Conservation (phyloP, 2,888 invertebrate genomes). For the Acronicta psi region DNA sequence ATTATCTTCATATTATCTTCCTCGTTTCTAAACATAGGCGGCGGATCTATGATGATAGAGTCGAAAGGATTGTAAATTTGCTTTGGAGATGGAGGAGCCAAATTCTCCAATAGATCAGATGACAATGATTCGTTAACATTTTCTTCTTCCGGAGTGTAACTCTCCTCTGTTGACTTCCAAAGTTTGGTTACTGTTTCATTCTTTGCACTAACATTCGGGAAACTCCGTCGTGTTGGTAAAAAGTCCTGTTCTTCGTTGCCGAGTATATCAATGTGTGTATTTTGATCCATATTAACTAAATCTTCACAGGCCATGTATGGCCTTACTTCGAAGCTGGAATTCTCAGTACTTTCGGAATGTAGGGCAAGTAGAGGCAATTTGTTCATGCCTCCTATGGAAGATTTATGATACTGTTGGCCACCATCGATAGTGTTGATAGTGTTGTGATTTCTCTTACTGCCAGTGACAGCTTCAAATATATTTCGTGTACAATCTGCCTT, state of each 20-base stretch:
- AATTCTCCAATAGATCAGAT: constrained; percentile 70
- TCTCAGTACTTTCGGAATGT: constrained; percentile 90
- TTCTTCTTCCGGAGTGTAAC: constrained; percentile 66
- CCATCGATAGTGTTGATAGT: constrained; percentile 55
- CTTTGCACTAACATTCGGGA: constrained; percentile 90
- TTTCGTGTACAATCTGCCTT: constrained; percentile 82
- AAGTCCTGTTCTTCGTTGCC: constrained; percentile 76
- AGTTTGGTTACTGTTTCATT: constrained; percentile 74
- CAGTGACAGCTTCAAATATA: constrained; percentile 70
- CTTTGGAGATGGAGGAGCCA: constrained; percentile 83
- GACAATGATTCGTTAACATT: constrained; percentile 62
- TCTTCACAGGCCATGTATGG: constrained; percentile 91
- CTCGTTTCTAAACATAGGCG: constrained; percentile 89
- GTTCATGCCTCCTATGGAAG: constrained; percentile 56
- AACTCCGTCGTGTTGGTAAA: constrained; percentile 90
- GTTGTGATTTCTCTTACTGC: constrained; percentile 51
- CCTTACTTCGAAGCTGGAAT: constrained; percentile 88
- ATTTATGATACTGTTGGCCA: constrained; percentile 57
- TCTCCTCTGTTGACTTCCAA: constrained; percentile 85
- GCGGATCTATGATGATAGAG: constrained; percentile 87
- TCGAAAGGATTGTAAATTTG: constrained; percentile 69
- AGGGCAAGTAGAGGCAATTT: constrained; percentile 73
- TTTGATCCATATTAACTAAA: constrained; percentile 90
- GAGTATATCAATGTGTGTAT: constrained; percentile 84
- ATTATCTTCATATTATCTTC: constrained; percentile 82